Evolutionary conservation across 1,140 invertebrate species (phyloP).

Genomic region (Cyrtorhinus lividipennis): DNA sequence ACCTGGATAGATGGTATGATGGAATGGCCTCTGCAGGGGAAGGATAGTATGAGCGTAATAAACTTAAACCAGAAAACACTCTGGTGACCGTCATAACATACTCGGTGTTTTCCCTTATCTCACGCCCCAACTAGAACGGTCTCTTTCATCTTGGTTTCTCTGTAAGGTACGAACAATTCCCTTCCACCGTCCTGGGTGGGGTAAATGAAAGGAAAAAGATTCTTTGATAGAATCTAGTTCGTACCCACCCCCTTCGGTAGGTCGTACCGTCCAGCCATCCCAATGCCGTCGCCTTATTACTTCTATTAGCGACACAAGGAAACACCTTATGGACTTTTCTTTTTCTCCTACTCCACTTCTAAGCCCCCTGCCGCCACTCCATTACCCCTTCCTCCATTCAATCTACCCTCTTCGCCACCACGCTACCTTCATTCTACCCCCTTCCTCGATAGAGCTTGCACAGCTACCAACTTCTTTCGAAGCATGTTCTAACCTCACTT

Average conservation of each 20-base stretch:
- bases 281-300: constrained; percentile 19
- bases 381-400: background rate
- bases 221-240: background rate
- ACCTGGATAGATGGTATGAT: no score
- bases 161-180: background rate
- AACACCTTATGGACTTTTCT: background rate
- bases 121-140: background rate
- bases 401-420: background rate
- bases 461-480: no score
- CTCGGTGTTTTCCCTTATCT: background rate
- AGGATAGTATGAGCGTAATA: constrained; percentile 4
- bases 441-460: no score
- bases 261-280: background rate
- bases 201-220: background rate
- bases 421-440: no score
- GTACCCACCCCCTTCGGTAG: background rate
- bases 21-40: no score
- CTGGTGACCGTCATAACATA: background rate
- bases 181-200: background rate
- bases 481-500: background rate
- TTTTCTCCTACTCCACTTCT: background rate
- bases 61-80: constrained; percentile 4
- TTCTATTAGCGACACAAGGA: constrained; percentile 14
- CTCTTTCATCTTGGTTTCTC: background rate
- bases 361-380: no score